These are phyloP conservation scores for Pelobates cultripes DNA, from an alignment of 2,797 vertebrate genomes.

Conservation along the genomic window DNA sequence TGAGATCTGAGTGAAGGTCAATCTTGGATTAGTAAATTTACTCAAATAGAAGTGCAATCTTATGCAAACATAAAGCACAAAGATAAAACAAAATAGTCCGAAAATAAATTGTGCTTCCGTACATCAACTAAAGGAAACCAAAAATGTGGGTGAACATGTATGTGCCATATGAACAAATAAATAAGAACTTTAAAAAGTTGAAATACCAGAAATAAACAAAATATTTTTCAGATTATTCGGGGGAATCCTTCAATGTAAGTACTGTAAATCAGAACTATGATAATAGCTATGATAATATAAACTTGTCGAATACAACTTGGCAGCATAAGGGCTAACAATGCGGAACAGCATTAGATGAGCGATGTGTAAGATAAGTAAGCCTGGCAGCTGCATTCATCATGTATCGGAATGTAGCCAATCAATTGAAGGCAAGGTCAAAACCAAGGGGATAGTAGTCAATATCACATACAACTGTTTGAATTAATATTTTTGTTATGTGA, in stretches of 20 bases:
- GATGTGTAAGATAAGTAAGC: neutral
- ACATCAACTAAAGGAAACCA: no score
- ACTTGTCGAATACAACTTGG: neutral
- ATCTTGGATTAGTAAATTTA: no score
- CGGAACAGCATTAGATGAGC: neutral
- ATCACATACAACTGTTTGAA: neutral
- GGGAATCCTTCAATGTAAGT: neutral
- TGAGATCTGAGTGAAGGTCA: no score
- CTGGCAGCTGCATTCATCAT: slow-evolving; percentile 9
- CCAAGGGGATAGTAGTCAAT: neutral
- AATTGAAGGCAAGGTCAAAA: neutral
- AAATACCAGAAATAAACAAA: no score
- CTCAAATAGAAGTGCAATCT: no score
- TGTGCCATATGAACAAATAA: no score
- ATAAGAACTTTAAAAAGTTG: no score
- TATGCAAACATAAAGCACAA: no score
- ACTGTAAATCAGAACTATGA: neutral
- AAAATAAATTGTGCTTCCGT: no score
- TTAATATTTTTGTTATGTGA: neutral
- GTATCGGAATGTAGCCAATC: neutral
- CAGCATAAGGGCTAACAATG: neutral
- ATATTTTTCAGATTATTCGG: no score
- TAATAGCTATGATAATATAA: neutral
- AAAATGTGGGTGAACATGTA: no score
- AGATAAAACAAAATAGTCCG: no score